Percentiles rank a stretch among this genome's conserved stretches.
These are phyloP conservation scores for Rhinopomastus cyanomelas DNA, from an alignment of 2,113 vertebrate genomes.

Conservation along the genomic window DNA sequence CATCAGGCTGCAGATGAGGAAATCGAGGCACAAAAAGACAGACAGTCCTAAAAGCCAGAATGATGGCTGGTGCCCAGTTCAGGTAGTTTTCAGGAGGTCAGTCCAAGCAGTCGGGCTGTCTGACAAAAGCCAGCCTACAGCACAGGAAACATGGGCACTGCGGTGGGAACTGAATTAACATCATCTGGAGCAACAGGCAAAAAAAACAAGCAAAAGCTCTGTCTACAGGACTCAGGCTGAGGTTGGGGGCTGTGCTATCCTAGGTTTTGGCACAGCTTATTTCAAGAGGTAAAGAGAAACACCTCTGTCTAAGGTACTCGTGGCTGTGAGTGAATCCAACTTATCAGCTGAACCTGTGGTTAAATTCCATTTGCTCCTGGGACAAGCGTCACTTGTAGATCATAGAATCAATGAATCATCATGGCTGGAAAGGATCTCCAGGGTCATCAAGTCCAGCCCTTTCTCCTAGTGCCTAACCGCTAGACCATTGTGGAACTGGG, in stretches of 20 bases:
- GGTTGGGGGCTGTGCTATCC: neutral
- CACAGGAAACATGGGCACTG: rapidly evolving
- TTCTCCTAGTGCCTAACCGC: no score
- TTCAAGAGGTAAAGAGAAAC: neutral
- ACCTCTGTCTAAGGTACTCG: neutral
- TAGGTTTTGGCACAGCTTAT: neutral
- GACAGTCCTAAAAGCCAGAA: neutral
- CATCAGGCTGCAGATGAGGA: neutral
- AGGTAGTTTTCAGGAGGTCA: neutral
- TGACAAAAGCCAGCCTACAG: neutral
- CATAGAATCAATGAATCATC: no score
- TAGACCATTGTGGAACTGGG: neutral
- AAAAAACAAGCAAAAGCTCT: neutral
- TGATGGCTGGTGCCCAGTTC: neutral
- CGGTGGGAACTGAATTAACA: neutral
- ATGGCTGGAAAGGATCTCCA: no score
- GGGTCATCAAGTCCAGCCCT: no score
- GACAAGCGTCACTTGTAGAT: neutral
- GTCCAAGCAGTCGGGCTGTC: neutral
- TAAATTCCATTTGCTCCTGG: neutral
- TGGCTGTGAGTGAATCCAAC: neutral
- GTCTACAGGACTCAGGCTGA: neutral
- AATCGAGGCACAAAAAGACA: neutral
- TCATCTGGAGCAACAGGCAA: neutral
- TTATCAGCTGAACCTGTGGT: neutral